Evolutionary conservation across 2,113 vertebrate genomes (phyloP).

Genomic region (Crotalus tigris): DNA sequence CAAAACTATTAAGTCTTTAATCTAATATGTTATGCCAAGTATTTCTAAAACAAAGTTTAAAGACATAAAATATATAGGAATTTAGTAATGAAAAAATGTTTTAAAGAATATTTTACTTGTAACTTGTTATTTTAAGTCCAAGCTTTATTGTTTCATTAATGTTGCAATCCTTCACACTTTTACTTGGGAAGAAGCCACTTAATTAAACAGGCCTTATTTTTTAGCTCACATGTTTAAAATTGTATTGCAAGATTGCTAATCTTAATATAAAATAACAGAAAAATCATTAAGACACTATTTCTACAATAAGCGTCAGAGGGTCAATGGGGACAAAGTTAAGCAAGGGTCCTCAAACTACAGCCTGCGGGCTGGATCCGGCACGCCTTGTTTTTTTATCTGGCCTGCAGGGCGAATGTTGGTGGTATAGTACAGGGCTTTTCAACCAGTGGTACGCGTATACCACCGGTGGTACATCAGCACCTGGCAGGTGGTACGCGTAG

Average conservation of each 20-base stretch:
- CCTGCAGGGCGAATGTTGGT: too few species aligned
- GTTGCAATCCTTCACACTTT: background rate
- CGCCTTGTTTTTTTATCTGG: too few species aligned
- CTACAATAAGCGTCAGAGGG: background rate
- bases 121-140: background rate
- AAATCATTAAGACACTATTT: background rate
- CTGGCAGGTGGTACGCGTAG: too few species aligned
- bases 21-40: background rate
- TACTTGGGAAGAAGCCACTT: background rate
- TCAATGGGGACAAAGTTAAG: background rate
- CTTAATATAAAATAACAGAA: background rate
- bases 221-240: background rate
- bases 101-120: background rate
- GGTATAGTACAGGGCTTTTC: too few species aligned
- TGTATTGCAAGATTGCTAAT: background rate
- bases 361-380: too few species aligned
- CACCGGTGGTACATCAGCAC: too few species aligned
- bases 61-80: background rate
- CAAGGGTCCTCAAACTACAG: too few species aligned
- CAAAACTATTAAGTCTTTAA: background rate
- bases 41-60: background rate
- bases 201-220: background rate
- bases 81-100: background rate
- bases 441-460: too few species aligned
- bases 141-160: background rate